phyloP scores from a whole-genome alignment of 2,888 invertebrate genomes.

The Allolobophora icterica region DNA sequence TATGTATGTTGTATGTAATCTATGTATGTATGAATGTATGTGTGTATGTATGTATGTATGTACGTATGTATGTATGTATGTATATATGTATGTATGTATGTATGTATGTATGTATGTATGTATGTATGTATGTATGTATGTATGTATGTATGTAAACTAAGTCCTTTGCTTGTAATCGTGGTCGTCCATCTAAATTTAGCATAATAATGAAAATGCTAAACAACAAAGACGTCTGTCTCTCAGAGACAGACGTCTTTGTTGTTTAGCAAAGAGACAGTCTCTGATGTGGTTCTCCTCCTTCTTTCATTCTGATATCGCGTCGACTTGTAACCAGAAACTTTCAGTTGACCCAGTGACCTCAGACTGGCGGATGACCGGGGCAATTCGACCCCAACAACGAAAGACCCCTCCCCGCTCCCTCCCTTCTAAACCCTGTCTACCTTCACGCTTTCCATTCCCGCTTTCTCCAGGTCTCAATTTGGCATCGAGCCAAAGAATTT shows the following conservation, averaged over 20 bases:
- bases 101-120: not conserved
- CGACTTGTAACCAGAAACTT: not conserved
- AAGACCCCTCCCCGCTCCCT: not conserved
- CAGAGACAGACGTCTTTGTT: too few relatives aligned
- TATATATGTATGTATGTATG: not conserved
- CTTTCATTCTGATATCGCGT: not conserved
- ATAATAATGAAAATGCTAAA: too few relatives aligned
- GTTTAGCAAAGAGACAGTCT: too few relatives aligned
- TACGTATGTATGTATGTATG: not conserved
- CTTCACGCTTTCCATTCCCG: not conserved
- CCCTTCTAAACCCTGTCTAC: not conserved
- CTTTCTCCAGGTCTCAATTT: not conserved
- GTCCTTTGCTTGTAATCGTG: too few relatives aligned
- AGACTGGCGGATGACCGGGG: not conserved
- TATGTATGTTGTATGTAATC: too few relatives aligned
- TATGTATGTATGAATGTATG: not conserved
- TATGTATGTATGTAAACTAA: not conserved
- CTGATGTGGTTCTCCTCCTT: too few relatives aligned
- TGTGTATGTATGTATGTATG: not conserved
- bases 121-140: not conserved
- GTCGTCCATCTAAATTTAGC: too few relatives aligned
- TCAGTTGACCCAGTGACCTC: not conserved
- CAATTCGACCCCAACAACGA: not conserved
- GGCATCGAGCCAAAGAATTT: slow-evolving; percentile 2
- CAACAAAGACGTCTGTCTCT: too few relatives aligned